phyloP scores from a whole-genome alignment of 1,140 invertebrate genomes.

The Drosophila kanapiae region DNA sequence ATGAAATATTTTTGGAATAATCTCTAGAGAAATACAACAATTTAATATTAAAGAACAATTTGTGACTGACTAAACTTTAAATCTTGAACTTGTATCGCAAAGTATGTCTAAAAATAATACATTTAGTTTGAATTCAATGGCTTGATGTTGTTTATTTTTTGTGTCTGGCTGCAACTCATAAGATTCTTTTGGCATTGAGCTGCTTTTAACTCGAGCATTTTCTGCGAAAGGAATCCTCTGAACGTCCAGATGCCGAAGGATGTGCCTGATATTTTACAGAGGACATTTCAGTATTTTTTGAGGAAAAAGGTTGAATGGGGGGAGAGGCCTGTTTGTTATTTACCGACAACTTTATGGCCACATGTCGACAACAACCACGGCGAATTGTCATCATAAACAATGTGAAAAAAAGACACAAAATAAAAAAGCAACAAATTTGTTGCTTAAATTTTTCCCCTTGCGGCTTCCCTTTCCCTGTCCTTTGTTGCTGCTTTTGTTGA shows the following conservation, averaged over 20 bases:
- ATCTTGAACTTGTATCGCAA: background rate
- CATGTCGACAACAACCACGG: conserved; percentile 64
- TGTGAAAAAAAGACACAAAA: conserved; percentile 13
- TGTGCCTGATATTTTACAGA: conserved; percentile 14
- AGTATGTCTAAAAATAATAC: background rate
- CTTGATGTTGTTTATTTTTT: background rate
- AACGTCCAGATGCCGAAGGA: conserved; percentile 9
- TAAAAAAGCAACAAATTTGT: conserved; percentile 54
- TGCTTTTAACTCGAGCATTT: conserved; percentile 21
- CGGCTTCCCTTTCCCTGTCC: conserved; percentile 4
- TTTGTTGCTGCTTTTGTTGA: conserved; percentile 42
- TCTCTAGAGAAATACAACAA: no score
- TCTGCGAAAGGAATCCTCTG: conserved; percentile 23
- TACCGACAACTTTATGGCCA: conserved; percentile 81
- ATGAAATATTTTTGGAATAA: background rate
- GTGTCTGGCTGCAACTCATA: background rate
- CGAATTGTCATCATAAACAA: conserved; percentile 80
- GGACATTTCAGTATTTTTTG: conserved; percentile 19
- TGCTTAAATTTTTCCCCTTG: conserved; percentile 56
- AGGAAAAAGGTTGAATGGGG: conserved; percentile 13
- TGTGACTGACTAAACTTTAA: background rate
- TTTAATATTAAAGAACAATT: no score
- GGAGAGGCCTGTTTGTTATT: conserved; percentile 74
- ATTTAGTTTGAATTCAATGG: background rate
- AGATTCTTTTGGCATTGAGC: conserved; percentile 26